Evolutionary conservation across 2,888 invertebrate species (phyloP).

Genomic region (Cetonia aurata): DNA sequence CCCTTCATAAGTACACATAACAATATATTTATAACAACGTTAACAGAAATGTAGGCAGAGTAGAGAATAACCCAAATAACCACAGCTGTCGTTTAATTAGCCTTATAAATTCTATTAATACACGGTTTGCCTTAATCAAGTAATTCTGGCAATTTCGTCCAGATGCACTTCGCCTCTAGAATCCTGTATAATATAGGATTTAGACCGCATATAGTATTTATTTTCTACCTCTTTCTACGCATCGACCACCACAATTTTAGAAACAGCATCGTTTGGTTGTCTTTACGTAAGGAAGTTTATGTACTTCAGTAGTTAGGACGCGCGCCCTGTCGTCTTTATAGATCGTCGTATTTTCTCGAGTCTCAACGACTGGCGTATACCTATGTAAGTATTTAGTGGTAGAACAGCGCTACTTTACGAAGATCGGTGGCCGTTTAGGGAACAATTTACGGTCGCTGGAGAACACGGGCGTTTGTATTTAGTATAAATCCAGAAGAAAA

Average conservation of each 20-base stretch:
- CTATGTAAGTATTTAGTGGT: no score
- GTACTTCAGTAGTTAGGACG: conserved; percentile 22
- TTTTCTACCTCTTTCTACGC: conserved; percentile 1
- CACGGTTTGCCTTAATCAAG: conserved; percentile 36
- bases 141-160: conserved; percentile 32
- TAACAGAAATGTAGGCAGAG: background rate
- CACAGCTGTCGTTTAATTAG: conserved; percentile 39
- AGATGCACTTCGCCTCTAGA: background rate
- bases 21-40: background rate
- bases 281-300: background rate
- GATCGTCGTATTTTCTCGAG: conserved; percentile 24
- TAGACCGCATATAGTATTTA: background rate
- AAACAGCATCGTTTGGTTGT: conserved; percentile 1
- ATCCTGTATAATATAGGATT: background rate
- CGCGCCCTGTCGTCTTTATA: background rate
- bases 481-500: no score
- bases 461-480: no score
- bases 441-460: no score
- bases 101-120: conserved; percentile 31
- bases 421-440: no score
- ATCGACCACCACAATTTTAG: background rate
- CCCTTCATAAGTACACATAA: no score
- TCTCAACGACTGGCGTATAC: background rate
- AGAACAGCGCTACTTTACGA: no score
- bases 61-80: conserved; percentile 14